Base-by-base conservation (phyloP, 2,797 vertebrate species). In the Cirrhinus molitorella region DNA sequence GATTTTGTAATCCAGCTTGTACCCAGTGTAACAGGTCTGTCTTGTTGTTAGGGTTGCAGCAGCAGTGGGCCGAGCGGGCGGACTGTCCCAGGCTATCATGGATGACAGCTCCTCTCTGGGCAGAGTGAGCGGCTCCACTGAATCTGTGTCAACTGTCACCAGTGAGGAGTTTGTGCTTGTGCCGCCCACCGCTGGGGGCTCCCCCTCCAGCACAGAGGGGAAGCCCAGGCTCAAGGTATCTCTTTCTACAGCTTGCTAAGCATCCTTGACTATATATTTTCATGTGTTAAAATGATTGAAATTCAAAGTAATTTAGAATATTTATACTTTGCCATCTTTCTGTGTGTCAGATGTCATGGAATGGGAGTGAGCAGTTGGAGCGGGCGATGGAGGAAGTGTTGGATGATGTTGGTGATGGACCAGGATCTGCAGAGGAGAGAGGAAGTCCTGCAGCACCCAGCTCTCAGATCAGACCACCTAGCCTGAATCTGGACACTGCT, bases 301-400 rank as follows among this genome's bases (percentile, higher is more conserved):
- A n/a, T 28, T 49, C 17, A 37, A 37, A 53, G 10, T 66, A 51
- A 53, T 34, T 11, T 34, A n/a, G 5, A 34, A 21, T 34, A 17
- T 12, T 16, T 67, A 1, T 37, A 6, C 3, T 16, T 28, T 23
- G 57, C 43, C 40, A 5, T 74, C 5, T 25, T 3, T 2, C 4
- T 61, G 25, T 31, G 37, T 72, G 14, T 74, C 90, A 99, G 98
- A 96, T 97, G 81, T 95, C 96, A 90, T 96, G 93, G 90, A 95
- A 98, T 89, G 96, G 96, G 79, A 96, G 94, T 87, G 97, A 98
- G 87, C 97, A 98, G 90, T 77, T 99, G 89, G 96, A 98, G 91
- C 97, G 96, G 89, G 98, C 97, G n/a, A 97, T 98, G 97, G 97
- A 97, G 91, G 98, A 99, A 86, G 94, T 98, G 43, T 89, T 98